Evolutionary conservation across 2,797 vertebrate genomes (phyloP).

Genomic region (Aphelocoma californica): DNA sequence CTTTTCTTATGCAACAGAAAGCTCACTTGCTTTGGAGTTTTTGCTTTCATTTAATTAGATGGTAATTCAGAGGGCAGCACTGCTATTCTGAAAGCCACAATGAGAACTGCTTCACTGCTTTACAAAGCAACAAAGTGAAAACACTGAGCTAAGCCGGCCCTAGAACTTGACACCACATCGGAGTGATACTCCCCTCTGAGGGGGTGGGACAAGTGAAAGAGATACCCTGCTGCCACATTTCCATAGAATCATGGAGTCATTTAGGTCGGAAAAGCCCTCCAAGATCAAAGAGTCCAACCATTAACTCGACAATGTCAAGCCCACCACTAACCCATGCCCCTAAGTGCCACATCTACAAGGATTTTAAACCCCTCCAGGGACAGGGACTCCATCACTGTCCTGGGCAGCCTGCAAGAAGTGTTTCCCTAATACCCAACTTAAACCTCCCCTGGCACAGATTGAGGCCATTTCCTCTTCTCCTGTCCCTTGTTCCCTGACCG

Average conservation of each 20-base stretch:
- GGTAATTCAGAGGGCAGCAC: conserved; percentile 43
- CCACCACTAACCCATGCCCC: not conserved
- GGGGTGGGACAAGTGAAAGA: not conserved
- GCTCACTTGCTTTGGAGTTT: conserved; percentile 35
- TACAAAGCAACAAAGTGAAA: not conserved
- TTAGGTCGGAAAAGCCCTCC: not conserved
- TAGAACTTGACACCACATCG: not conserved
- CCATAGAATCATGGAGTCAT: not conserved
- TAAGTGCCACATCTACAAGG: not conserved
- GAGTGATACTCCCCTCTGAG: not conserved
- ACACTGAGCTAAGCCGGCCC: not conserved
- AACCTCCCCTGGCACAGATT: not conserved
- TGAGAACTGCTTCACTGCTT: not conserved
- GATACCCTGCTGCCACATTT: not conserved
- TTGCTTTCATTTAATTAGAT: conserved; percentile 49
- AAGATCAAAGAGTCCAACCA: not conserved
- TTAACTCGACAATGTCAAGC: not conserved
- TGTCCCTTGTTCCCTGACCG: not conserved
- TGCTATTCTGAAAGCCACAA: not conserved
- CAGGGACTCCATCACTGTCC: not conserved
- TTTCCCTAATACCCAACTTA: not conserved
- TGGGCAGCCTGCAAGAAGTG: not conserved
- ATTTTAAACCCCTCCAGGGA: not conserved
- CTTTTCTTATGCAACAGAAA: conserved; percentile 58
- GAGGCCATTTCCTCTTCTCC: not conserved